phyloP scores from a whole-genome alignment of 2,113 vertebrate species.

The Albula glossodonta region DNA sequence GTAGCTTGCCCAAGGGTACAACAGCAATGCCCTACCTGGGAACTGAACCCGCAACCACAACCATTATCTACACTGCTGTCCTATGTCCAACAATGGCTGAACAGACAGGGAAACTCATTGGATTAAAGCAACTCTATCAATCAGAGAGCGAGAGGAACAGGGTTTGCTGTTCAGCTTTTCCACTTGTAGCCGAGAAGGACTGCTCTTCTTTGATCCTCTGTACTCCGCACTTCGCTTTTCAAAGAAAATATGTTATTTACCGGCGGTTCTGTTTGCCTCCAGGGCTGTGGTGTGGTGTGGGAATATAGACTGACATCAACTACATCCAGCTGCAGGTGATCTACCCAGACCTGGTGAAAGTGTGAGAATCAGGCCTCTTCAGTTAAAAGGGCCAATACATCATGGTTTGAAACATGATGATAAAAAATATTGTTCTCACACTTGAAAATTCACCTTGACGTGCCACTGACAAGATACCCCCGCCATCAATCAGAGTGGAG shows the following conservation, averaged over 20 bases:
- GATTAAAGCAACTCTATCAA: neutral
- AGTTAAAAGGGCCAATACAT: conserved; percentile 18
- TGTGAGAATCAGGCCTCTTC: conserved; percentile 17
- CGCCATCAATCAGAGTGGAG: conserved; percentile 21
- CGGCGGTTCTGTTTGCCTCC: neutral
- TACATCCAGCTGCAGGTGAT: neutral
- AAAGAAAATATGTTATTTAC: neutral
- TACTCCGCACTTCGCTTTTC: neutral
- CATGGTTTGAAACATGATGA: conserved; percentile 27
- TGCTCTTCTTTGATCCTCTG: conserved; percentile 1
- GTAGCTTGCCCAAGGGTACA: too few species aligned
- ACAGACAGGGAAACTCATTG: neutral
- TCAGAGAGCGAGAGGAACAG: neutral
- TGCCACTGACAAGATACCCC: neutral
- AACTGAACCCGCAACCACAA: too few species aligned
- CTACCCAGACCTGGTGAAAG: neutral
- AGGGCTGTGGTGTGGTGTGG: neutral
- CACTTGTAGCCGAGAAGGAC: neutral
- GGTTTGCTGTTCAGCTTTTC: neutral
- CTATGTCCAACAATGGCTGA: neutral
- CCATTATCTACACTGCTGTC: too few species aligned
- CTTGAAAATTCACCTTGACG: conserved; percentile 20
- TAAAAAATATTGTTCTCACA: conserved; percentile 23
- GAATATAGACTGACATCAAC: neutral
- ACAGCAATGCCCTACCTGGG: too few species aligned